These are phyloP conservation scores for Andrena bucephala DNA, from an alignment of 2,888 invertebrate species.

Conservation along the genomic window DNA sequence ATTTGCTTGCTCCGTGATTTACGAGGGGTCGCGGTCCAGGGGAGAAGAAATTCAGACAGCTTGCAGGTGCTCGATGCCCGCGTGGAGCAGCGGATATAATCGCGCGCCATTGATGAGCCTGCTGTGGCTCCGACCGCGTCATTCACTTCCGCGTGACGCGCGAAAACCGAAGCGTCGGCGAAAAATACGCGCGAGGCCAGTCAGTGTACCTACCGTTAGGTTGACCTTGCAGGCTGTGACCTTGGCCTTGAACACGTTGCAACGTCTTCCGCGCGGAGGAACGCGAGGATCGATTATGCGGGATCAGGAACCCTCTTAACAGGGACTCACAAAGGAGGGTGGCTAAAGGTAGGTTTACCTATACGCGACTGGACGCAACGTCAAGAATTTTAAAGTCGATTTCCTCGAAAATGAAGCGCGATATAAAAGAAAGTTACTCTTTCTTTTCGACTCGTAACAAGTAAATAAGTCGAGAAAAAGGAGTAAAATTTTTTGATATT, in stretches of 20 bases:
- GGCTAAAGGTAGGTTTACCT: no score
- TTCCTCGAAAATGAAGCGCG: no score
- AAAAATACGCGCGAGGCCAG: conserved; percentile 1
- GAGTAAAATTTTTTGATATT: no score
- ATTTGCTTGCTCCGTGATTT: not conserved
- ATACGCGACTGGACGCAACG: no score
- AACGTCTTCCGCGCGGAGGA: not conserved
- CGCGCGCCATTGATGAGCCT: not conserved
- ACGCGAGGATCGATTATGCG: conserved; percentile 28
- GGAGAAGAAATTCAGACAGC: not conserved
- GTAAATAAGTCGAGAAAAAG: no score
- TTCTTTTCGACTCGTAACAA: no score
- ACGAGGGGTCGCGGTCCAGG: not conserved
- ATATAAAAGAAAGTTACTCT: no score
- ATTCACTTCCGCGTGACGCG: conserved; percentile 29
- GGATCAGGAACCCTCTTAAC: not conserved
- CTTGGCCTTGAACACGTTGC: conserved; percentile 26
- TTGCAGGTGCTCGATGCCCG: conserved; percentile 13
- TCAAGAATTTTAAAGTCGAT: no score
- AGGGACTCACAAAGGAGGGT: conserved; percentile 14
- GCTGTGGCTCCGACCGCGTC: not conserved
- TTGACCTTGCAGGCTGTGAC: conserved; percentile 36
- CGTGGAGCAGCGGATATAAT: not conserved
- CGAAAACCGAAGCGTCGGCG: conserved; percentile 5
- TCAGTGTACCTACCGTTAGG: conserved; percentile 39